phyloP scores from a whole-genome alignment of 2,797 vertebrate species.

The Chiroxiphia lanceolata region DNA sequence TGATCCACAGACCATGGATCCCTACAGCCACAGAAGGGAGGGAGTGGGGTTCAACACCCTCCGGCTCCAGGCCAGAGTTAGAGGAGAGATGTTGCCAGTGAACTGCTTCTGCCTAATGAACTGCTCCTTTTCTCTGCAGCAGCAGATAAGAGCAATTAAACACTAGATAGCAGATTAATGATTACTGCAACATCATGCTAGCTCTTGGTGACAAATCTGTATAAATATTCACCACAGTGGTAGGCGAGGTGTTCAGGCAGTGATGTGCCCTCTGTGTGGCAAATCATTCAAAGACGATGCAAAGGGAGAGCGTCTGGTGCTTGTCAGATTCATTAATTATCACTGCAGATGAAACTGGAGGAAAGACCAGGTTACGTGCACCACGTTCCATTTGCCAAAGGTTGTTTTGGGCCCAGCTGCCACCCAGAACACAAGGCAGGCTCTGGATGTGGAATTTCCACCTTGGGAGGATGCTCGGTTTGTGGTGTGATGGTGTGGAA shows the following conservation, averaged over 20 bases:
- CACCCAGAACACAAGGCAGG: neutral
- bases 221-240: conserved; percentile 52
- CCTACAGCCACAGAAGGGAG: neutral
- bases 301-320: conserved; percentile 32
- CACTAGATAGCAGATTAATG: conserved; percentile 67
- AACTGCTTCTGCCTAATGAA: conserved; percentile 56
- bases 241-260: conserved; percentile 51
- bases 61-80: neutral
- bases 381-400: neutral
- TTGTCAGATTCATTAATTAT: conserved; percentile 62
- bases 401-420: neutral
- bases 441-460: neutral
- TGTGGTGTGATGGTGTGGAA: neutral
- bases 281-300: conserved; percentile 28
- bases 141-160: conserved; percentile 70
- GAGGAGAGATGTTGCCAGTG: neutral
- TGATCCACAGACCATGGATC: neutral
- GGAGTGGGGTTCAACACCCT: neutral
- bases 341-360: neutral
- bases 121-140: conserved; percentile 55
- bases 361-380: neutral
- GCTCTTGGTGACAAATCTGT: conserved; percentile 64
- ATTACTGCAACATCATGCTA: conserved; percentile 44
- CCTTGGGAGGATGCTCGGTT: neutral
- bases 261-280: conserved; percentile 47